Evolutionary conservation across 2,113 vertebrate genomes (phyloP).

Genomic region (Choloepus hoffmanni): DNA sequence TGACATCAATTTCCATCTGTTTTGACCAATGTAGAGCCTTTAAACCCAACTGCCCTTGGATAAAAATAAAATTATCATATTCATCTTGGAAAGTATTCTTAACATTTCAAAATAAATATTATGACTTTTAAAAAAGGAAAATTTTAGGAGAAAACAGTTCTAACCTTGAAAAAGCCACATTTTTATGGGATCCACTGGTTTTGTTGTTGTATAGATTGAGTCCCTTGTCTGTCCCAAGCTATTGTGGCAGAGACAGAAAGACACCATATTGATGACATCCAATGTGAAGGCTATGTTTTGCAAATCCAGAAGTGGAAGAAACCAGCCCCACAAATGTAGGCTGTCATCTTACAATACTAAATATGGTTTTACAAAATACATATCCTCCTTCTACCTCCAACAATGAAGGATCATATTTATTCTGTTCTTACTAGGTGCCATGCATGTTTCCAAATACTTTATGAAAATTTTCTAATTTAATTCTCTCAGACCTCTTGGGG

Average conservation of each 20-base stretch:
- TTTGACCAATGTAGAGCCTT: slow-evolving; percentile 36
- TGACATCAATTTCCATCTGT: not conserved
- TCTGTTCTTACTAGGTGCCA: not conserved
- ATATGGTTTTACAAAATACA: not conserved
- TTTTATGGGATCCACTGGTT: not conserved
- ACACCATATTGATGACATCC: too few relatives aligned
- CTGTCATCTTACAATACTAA: not conserved
- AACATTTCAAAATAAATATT: slow-evolving; percentile 38
- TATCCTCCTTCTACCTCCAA: not conserved
- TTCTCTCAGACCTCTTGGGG: not conserved
- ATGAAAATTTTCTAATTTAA: not conserved
- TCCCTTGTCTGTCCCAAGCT: not conserved
- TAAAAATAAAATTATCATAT: slow-evolving; percentile 47
- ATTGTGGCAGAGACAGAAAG: not conserved
- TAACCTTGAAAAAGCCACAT: not conserved
- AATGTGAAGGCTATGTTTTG: not conserved
- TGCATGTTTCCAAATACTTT: not conserved
- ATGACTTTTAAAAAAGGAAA: not conserved
- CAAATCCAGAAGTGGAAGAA: not conserved
- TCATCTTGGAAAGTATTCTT: not conserved
- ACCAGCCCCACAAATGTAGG: not conserved
- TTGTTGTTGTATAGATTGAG: not conserved
- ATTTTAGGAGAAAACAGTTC: not conserved
- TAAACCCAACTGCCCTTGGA: not conserved
- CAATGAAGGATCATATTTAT: not conserved